Base-by-base conservation (phyloP, 2,113 vertebrate species). In the Emydocephalus ijimae region DNA sequence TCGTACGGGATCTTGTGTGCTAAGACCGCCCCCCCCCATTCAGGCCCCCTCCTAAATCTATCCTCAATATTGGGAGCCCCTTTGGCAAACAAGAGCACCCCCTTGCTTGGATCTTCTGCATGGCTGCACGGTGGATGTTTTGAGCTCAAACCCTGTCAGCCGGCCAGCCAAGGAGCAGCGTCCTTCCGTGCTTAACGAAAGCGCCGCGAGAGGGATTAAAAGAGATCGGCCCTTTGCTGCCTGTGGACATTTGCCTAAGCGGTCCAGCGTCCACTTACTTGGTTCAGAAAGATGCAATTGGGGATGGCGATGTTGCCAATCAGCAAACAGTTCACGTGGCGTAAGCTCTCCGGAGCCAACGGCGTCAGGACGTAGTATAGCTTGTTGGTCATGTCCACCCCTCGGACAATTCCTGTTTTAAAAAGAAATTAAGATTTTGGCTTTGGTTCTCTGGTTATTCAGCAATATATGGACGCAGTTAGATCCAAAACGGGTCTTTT, bases 351-450 rank as follows among this genome's bases (percentile, higher is more conserved):
- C 0, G 98, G 98, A 85, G 98, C 97, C 20, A 99, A 94, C 0
- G 99, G 98, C 0, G 99, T 99, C 92, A 99, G 95, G 86, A 99
- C 24, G 45, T 98, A 98, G 95, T 99, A 99, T 15, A 99, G 97
- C 34, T 98, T 98, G 95, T 98, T 98, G 0, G 96, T 97, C 97
- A 98, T 97, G 92, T 99, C 98, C 0, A 99, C 96, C 0, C 99
- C 99, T 92, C 99, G 97, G 23, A 99, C 97, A 21, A 99, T 97
- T 61, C 99, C 99, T 99, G 93, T 2, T 81, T n/a, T 5, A 34
- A 69, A 26, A 81, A 81, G 20, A 43, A 43, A 26, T 61, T 56
- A 43, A 34, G 50, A 11, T 10, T 2, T 7, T 1, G 12, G 26
- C 2, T 23, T 50, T 0, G 10, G 85, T 85, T 3, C 50, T 20